phyloP scores from a whole-genome alignment of 2,888 invertebrate genomes.

The Beris chalybata region DNA sequence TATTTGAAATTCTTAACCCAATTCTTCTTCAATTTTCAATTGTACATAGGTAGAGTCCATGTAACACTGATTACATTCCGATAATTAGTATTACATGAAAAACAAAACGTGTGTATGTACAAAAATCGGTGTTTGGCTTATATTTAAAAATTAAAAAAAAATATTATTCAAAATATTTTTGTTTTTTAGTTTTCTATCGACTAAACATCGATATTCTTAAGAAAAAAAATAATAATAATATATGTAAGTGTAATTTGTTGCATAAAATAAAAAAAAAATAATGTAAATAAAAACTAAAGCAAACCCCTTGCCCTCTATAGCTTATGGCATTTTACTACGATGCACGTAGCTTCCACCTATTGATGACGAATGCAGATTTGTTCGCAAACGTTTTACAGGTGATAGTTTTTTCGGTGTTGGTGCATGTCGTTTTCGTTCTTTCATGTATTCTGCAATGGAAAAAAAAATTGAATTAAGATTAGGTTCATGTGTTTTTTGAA shows the following conservation, averaged over 20 bases:
- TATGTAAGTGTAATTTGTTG: not conserved
- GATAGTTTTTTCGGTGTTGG: slow-evolving; percentile 53
- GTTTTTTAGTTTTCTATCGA: too few species aligned
- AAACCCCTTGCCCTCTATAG: not conserved
- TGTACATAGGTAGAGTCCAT: too few species aligned
- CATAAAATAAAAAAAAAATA: not conserved
- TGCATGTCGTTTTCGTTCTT: slow-evolving; percentile 56
- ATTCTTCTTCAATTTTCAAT: too few species aligned
- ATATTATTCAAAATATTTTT: too few species aligned
- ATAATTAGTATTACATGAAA: too few species aligned
- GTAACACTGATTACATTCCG: too few species aligned
- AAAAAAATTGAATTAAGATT: not conserved
- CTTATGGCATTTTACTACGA: slow-evolving; percentile 23
- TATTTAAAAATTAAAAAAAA: too few species aligned
- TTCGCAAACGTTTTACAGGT: slow-evolving; percentile 52
- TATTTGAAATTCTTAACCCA: too few species aligned
- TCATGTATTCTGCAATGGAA: slow-evolving; percentile 54
- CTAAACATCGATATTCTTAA: too few species aligned
- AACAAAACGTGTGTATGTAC: too few species aligned
- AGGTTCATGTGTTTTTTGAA: not conserved
- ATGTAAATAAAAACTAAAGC: not conserved
- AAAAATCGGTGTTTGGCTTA: too few species aligned
- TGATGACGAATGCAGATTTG: not conserved
- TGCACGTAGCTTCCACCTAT: not conserved
- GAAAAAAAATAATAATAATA: too few species aligned